Conservation (phyloP, 2,888 invertebrate genomes). For the Autographa pulchrina region DNA sequence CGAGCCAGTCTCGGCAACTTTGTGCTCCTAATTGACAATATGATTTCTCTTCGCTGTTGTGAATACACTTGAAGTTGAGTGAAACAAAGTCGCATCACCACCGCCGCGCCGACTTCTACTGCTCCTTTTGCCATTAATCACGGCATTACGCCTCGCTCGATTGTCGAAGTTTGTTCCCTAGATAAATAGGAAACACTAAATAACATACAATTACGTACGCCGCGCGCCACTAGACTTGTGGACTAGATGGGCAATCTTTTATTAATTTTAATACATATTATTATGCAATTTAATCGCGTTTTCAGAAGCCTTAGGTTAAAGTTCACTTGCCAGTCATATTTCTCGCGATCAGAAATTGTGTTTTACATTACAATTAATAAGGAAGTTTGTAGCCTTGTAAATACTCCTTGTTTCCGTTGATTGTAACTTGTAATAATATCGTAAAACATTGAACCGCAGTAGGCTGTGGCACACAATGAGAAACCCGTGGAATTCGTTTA, state of each 20-base stretch:
- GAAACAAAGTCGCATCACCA: background rate
- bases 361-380: background rate
- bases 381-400: background rate
- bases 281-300: too few species aligned
- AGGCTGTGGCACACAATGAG: conserved; percentile 25
- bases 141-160: too few species aligned
- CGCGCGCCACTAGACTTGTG: too few species aligned
- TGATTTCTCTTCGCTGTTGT: conserved; percentile 8
- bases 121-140: conserved; percentile 1
- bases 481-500: conserved; percentile 27
- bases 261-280: too few species aligned
- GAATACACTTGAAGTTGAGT: conserved; percentile 1
- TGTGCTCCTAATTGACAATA: conserved; percentile 15
- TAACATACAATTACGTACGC: too few species aligned
- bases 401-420: background rate
- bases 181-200: too few species aligned
- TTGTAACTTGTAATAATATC: background rate
- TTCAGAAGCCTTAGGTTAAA: too few species aligned
- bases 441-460: background rate
- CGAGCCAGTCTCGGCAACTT: background rate
- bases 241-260: too few species aligned
- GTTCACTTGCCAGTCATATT: too few species aligned
- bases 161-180: too few species aligned
- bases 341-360: too few species aligned
- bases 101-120: background rate